Percentiles rank a stretch among this genome's conserved stretches.
Conservation (phyloP, 2,797 vertebrate genomes). For the Anguilla pacifica region DNA sequence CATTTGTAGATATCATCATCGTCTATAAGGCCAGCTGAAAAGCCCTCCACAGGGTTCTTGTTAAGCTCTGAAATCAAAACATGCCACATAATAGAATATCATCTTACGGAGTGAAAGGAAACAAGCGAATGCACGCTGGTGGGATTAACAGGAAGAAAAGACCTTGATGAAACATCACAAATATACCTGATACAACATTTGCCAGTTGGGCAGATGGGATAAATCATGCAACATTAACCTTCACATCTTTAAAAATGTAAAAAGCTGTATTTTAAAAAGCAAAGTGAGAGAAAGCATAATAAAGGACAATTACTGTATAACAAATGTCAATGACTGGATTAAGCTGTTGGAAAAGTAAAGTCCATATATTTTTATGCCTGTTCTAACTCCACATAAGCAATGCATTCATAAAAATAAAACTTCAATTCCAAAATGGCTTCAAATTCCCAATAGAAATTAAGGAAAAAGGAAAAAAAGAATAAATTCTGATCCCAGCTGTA, state of each 20-base stretch:
- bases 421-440: background rate
- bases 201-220: background rate
- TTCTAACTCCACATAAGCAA: no score
- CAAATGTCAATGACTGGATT: no score
- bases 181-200: background rate
- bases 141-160: background rate
- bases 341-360: no score
- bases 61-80: slow-evolving; percentile 67
- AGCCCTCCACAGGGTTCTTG: slow-evolving; percentile 81
- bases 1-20: slow-evolving; percentile 81
- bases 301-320: background rate
- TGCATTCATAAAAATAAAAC: no score
- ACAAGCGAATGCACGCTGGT: background rate
- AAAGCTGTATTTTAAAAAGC: background rate
- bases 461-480: background rate
- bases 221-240: background rate
- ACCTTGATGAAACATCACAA: background rate
- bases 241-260: background rate
- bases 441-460: background rate
- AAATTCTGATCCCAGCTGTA: background rate
- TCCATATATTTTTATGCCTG: no score
- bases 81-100: background rate
- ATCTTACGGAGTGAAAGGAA: background rate
- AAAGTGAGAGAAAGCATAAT: background rate
- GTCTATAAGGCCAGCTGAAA: slow-evolving; percentile 80